Percentiles rank a stretch among this genome's conserved stretches.
phyloP scores from a whole-genome alignment of 2,888 invertebrate species.

The Drosophila percnosoma region DNA sequence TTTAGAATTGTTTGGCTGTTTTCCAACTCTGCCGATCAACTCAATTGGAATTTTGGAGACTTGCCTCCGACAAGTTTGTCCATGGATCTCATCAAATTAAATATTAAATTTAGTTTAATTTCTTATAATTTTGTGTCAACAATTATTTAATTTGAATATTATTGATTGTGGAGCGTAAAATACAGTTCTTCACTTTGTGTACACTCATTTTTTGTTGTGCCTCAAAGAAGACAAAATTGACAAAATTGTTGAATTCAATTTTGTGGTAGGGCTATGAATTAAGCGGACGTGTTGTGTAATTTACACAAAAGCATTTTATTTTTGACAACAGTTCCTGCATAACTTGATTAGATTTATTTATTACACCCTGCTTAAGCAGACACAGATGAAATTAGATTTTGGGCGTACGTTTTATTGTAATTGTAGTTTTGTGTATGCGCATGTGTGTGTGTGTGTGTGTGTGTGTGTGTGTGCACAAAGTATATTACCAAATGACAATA shows the following conservation, averaged over 20 bases:
- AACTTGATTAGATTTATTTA: slow-evolving; percentile 14
- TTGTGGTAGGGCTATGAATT: not conserved
- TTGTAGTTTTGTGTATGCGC: slow-evolving; percentile 7
- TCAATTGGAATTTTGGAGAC: too few species aligned
- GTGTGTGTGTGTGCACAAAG: slow-evolving; percentile 24
- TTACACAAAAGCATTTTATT: not conserved
- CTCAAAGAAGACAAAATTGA: not conserved
- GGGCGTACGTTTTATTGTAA: slow-evolving; percentile 16
- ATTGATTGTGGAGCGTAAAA: not conserved
- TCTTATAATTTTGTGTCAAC: not conserved
- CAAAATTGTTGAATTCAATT: not conserved
- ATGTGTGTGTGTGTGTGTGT: not conserved
- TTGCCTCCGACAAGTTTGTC: too few species aligned
- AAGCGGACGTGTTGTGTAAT: not conserved
- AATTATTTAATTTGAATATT: not conserved
- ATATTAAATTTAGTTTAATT: not conserved
- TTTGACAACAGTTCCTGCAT: not conserved
- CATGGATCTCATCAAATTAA: too few species aligned
- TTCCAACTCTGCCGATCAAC: not conserved
- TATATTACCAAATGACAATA: slow-evolving; percentile 66
- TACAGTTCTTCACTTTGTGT: not conserved
- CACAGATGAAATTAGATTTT: slow-evolving; percentile 55
- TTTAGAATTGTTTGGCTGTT: not conserved
- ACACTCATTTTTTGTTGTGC: not conserved
- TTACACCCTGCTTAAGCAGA: not conserved